These are phyloP conservation scores for Ammodytes marinus DNA, from an alignment of 2,113 vertebrate species.

Conservation along the genomic window DNA sequence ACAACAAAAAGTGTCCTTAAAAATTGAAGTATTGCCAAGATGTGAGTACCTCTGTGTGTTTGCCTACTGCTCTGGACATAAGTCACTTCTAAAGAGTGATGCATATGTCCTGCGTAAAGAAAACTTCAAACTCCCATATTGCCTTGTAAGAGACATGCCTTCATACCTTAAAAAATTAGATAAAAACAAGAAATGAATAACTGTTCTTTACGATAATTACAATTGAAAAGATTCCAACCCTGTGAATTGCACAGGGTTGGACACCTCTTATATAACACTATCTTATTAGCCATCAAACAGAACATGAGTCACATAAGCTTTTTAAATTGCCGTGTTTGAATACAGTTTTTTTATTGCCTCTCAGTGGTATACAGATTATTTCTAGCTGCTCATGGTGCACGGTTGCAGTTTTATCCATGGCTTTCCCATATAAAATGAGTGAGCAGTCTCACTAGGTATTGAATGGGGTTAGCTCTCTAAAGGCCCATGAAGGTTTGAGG, in stretches of 20 bases:
- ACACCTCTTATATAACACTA: not conserved
- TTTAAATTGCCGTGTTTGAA: not conserved
- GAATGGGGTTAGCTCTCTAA: constrained; percentile 77
- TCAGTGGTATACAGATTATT: not conserved
- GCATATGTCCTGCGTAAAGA: not conserved
- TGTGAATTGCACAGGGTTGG: no score
- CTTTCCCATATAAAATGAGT: constrained; percentile 25
- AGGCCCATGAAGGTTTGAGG: constrained; percentile 62
- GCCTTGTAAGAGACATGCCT: not conserved
- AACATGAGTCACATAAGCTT: not conserved
- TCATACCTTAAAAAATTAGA: not conserved
- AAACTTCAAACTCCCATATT: no score
- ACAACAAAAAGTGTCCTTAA: not conserved
- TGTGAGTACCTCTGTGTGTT: not conserved
- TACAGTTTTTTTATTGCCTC: not conserved
- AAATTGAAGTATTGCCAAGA: not conserved
- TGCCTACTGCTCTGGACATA: not conserved
- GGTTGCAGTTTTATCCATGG: constrained; percentile 21
- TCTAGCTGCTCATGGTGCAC: constrained; percentile 14
- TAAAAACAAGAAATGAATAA: not conserved
- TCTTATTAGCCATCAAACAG: not conserved
- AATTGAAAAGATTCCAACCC: no score
- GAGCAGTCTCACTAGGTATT: constrained; percentile 31
- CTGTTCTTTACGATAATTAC: no score
- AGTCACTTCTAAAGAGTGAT: not conserved